Percentiles rank a stretch among this genome's conserved stretches.
These are phyloP conservation scores for Hypanus sabinus DNA, from an alignment of 2,113 vertebrate species.

Conservation along the genomic window DNA sequence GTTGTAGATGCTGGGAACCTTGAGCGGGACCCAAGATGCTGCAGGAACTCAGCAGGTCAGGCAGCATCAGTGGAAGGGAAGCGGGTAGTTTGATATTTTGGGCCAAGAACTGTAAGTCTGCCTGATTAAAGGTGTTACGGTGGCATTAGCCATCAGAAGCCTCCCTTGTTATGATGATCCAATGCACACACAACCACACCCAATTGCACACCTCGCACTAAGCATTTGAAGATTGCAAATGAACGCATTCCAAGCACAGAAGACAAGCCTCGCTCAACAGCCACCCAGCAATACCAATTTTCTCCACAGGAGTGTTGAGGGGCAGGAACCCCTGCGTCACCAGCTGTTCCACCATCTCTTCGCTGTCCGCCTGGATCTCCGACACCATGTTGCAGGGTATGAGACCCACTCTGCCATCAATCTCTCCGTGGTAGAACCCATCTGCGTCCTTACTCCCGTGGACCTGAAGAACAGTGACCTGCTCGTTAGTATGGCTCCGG, in stretches of 20 bases:
- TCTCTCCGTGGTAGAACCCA: slow-evolving; percentile 89
- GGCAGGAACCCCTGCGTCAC: slow-evolving; percentile 92
- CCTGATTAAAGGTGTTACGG: neutral
- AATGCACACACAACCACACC: neutral
- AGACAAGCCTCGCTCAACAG: neutral
- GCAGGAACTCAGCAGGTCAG: no score
- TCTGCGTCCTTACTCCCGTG: slow-evolving; percentile 90
- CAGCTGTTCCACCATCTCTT: slow-evolving; percentile 89
- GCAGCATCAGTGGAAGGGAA: no score
- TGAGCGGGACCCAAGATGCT: no score
- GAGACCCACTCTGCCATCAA: slow-evolving; percentile 74
- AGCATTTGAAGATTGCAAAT: slow-evolving; percentile 35
- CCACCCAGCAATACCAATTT: slow-evolving; percentile 63
- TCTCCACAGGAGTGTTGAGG: slow-evolving; percentile 87
- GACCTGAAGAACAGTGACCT: slow-evolving; percentile 56
- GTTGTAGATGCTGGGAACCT: no score
- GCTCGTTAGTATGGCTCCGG: no score
- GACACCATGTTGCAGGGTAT: slow-evolving; percentile 98
- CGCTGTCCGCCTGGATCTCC: slow-evolving; percentile 89
- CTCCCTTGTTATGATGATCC: neutral
- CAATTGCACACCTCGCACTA: neutral
- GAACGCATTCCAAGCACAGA: neutral
- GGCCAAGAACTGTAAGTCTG: neutral
- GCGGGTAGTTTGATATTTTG: no score
- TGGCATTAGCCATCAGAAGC: neutral